Evolutionary conservation across 2,888 invertebrate species (phyloP).

Genomic region (Napeogenes sylphis): DNA sequence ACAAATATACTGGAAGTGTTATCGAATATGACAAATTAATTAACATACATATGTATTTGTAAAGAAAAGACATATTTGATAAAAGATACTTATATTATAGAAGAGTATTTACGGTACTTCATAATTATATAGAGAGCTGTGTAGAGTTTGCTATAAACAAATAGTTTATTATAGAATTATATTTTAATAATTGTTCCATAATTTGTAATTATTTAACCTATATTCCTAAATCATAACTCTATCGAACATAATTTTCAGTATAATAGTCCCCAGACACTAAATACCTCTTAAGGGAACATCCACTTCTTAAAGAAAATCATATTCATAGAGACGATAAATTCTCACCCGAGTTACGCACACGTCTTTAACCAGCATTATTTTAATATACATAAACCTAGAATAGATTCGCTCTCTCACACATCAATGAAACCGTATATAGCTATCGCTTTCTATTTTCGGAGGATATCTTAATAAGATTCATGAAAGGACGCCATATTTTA

Average conservation of each 20-base stretch:
- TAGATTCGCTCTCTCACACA: slow-evolving; percentile 41
- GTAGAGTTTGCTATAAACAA: no score
- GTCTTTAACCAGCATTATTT: slow-evolving; percentile 75
- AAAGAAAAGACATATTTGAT: no score
- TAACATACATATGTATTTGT: no score
- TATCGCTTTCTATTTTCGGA: slow-evolving; percentile 74
- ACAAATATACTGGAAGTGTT: slow-evolving; percentile 15
- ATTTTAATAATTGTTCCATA: no score
- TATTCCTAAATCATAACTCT: no score
- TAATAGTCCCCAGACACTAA: slow-evolving; percentile 55
- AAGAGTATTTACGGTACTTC: no score
- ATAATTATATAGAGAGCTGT: no score
- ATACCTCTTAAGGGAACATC: slow-evolving; percentile 61
- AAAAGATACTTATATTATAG: no score
- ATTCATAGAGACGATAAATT: slow-evolving; percentile 76
- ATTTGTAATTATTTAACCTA: no score
- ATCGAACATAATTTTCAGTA: slow-evolving; percentile 21
- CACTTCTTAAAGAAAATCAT: slow-evolving; percentile 72
- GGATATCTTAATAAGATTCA: slow-evolving; percentile 90
- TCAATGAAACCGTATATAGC: slow-evolving; percentile 36
- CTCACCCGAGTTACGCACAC: slow-evolving; percentile 53
- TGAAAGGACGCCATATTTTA: slow-evolving; percentile 90
- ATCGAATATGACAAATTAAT: neutral
- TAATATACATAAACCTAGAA: slow-evolving; percentile 73
- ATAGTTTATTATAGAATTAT: no score